Evolutionary conservation across 1,140 invertebrate species (phyloP).

Genomic region (Episyrphus balteatus): DNA sequence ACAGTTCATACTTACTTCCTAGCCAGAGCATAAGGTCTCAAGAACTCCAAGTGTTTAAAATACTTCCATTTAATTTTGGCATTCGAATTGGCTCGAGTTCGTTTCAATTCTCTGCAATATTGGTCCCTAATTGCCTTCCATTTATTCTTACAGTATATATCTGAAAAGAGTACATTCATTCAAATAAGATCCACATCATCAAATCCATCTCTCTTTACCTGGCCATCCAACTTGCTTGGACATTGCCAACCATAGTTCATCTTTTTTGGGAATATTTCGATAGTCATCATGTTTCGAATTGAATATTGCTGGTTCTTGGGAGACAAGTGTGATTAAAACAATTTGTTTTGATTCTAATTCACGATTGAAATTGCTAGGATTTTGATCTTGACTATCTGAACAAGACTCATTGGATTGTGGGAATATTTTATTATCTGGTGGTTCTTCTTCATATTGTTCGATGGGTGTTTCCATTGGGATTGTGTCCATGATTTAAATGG

Average conservation of each 20-base stretch:
- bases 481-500: too few species aligned
- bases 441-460: too few species aligned
- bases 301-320: conserved; percentile 27
- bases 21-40: conserved; percentile 27
- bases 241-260: conserved; percentile 30
- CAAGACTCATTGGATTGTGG: too few species aligned
- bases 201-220: conserved; percentile 12
- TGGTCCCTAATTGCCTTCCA: conserved; percentile 33
- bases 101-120: conserved; percentile 30
- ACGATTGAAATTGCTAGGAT: too few species aligned
- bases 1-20: conserved; percentile 19
- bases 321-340: conserved; percentile 26
- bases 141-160: conserved; percentile 27
- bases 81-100: conserved; percentile 24
- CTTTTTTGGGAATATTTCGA: conserved; percentile 25
- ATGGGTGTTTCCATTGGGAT: too few species aligned
- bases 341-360: conserved; percentile 16
- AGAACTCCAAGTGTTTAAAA: conserved; percentile 30
- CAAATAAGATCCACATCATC: not conserved
- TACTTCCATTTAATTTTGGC: conserved; percentile 31
- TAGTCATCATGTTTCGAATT: conserved; percentile 31
- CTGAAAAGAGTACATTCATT: conserved; percentile 5
- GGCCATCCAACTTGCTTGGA: conserved; percentile 24
- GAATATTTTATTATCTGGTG: too few species aligned
- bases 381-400: too few species aligned